phyloP scores from a whole-genome alignment of 2,888 invertebrate genomes.

The Nemoura dubitans region DNA sequence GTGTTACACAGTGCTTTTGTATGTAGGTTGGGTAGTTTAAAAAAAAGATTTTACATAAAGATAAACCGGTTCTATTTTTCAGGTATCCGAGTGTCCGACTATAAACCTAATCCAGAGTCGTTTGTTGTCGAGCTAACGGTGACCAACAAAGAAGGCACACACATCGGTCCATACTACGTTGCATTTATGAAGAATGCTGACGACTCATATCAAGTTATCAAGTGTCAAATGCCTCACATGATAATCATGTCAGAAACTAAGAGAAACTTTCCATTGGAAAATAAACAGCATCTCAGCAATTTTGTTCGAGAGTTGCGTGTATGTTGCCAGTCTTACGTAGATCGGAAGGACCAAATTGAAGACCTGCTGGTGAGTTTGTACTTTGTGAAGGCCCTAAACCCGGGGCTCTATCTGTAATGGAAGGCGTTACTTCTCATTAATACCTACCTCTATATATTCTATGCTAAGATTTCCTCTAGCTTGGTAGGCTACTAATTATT shows the following conservation, averaged over 20 bases:
- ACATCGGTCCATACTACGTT: neutral
- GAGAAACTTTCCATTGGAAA: neutral
- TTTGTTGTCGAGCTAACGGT: conserved; percentile 20
- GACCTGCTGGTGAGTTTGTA: neutral
- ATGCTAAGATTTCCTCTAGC: no score
- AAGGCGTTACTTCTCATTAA: no score
- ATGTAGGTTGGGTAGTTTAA: neutral
- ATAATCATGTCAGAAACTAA: neutral
- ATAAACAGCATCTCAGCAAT: neutral
- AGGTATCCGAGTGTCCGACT: conserved; percentile 10
- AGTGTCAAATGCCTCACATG: neutral
- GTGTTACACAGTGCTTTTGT: neutral
- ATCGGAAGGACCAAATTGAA: neutral
- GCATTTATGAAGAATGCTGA: neutral
- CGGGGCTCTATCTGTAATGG: no score
- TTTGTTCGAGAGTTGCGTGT: neutral
- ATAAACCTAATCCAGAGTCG: neutral
- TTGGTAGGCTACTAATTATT: no score
- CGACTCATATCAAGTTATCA: neutral
- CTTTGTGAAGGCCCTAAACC: neutral
- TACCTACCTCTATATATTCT: neutral
- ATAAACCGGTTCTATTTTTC: neutral
- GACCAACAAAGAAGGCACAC: neutral
- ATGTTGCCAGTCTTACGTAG: conserved; percentile 1
- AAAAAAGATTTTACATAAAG: neutral